phyloP scores from a whole-genome alignment of 2,113 vertebrate genomes.

The Thermophis baileyi region DNA sequence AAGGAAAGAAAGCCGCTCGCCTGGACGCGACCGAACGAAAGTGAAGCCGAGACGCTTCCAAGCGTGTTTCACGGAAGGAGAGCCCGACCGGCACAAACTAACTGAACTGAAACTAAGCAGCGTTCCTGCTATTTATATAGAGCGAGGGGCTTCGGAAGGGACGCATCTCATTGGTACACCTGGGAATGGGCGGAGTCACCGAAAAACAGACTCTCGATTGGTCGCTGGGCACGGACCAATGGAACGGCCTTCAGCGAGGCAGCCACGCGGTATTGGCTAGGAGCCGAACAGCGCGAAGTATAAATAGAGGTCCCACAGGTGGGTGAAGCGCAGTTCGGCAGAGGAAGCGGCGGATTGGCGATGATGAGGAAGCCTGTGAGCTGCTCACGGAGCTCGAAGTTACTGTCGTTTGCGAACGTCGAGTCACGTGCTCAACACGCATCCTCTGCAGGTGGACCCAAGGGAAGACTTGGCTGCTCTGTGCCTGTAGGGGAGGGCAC shows the following conservation, averaged over 20 bases:
- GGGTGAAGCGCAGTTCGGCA: no score
- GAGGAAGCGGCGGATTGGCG: no score
- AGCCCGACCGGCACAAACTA: fast-evolving
- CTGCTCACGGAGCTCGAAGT: no score
- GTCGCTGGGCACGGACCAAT: neutral
- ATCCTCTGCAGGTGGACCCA: no score
- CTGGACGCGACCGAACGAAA: no score
- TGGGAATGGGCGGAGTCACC: neutral
- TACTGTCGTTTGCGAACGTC: no score
- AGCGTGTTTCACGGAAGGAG: no score
- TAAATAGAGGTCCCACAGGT: neutral
- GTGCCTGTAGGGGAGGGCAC: no score
- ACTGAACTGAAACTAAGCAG: fast-evolving
- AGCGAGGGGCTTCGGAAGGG: neutral
- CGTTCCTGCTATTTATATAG: neutral
- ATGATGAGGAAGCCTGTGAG: no score
- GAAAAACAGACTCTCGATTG: neutral
- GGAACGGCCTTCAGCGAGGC: neutral
- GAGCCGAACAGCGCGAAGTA: neutral
- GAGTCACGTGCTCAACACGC: fast-evolving
- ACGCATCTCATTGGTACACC: neutral
- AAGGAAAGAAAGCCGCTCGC: no score
- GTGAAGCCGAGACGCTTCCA: no score
- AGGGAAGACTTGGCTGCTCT: no score
- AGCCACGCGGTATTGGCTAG: neutral